Conservation (phyloP, 2,888 invertebrate genomes). For the Mimas tiliae region DNA sequence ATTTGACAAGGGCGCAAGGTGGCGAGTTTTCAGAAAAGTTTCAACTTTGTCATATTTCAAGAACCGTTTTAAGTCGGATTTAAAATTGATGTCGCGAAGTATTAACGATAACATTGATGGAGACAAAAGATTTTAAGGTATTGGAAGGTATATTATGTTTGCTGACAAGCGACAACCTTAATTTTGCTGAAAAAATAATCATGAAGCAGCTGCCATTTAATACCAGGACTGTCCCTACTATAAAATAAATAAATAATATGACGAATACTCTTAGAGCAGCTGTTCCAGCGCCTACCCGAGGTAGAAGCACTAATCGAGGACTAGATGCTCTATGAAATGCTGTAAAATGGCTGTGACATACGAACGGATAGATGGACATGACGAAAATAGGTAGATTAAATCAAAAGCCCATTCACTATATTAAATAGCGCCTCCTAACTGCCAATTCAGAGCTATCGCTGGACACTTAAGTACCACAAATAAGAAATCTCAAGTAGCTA, state of each 20-base stretch:
- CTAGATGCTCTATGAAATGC: too few relatives aligned
- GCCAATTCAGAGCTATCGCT: background rate
- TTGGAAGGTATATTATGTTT: background rate
- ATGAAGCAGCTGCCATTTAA: too few relatives aligned
- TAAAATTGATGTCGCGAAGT: conserved; percentile 38
- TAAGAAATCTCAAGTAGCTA: conserved; percentile 3
- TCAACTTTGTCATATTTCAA: conserved; percentile 44
- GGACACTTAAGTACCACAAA: background rate
- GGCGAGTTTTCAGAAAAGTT: conserved; percentile 40
- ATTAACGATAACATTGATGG: conserved; percentile 21
- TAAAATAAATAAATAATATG: too few relatives aligned
- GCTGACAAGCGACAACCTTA: too few relatives aligned
- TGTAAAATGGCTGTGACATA: too few relatives aligned
- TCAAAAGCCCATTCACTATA: background rate
- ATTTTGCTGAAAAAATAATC: too few relatives aligned
- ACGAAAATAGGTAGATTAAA: background rate
- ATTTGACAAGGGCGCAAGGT: conserved; percentile 41
- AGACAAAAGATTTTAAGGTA: background rate
- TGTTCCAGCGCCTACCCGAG: too few relatives aligned
- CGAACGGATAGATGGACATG: too few relatives aligned
- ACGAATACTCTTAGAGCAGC: too few relatives aligned
- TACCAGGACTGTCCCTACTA: too few relatives aligned
- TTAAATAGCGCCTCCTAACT: background rate
- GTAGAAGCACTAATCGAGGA: too few relatives aligned
- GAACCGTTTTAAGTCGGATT: conserved; percentile 41